Evolutionary conservation across 2,113 vertebrate species (phyloP).

Genomic region (Scolopax mira): DNA sequence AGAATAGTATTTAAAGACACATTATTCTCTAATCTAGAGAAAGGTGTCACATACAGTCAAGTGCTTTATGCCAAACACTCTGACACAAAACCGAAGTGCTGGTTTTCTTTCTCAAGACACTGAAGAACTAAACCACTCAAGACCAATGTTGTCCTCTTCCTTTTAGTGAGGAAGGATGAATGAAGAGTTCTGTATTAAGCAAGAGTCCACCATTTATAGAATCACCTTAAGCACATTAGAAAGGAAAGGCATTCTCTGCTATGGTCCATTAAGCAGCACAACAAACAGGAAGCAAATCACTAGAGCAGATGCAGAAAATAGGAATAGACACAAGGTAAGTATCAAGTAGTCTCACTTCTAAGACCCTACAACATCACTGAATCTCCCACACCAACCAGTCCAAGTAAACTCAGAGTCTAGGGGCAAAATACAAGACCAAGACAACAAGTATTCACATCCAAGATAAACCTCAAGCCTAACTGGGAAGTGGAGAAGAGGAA

Average conservation of each 20-base stretch:
- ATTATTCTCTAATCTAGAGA: background rate
- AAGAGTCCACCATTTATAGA: background rate
- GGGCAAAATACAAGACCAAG: rapidly evolving
- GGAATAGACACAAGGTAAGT: rapidly evolving
- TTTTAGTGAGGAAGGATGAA: background rate
- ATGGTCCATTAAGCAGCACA: rapidly evolving
- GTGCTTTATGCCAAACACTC: background rate
- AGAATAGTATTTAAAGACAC: background rate
- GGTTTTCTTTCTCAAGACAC: background rate
- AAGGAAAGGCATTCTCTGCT: background rate
- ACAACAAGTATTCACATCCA: rapidly evolving
- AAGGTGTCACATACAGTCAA: background rate
- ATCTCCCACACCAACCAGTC: background rate
- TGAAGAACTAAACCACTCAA: background rate
- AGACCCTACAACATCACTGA: background rate
- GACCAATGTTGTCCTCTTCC: background rate
- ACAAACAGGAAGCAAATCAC: background rate
- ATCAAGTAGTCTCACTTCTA: background rate
- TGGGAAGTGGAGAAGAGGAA: rapidly evolving
- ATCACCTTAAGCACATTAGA: background rate
- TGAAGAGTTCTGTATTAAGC: background rate
- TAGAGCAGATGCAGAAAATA: background rate
- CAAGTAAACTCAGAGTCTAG: rapidly evolving
- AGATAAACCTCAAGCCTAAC: rapidly evolving
- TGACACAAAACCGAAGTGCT: background rate